Evolutionary conservation across 2,113 vertebrate species (phyloP), one percentile per base, ranked within the genome.

Genomic region (Tinamus guttatus): DNA sequence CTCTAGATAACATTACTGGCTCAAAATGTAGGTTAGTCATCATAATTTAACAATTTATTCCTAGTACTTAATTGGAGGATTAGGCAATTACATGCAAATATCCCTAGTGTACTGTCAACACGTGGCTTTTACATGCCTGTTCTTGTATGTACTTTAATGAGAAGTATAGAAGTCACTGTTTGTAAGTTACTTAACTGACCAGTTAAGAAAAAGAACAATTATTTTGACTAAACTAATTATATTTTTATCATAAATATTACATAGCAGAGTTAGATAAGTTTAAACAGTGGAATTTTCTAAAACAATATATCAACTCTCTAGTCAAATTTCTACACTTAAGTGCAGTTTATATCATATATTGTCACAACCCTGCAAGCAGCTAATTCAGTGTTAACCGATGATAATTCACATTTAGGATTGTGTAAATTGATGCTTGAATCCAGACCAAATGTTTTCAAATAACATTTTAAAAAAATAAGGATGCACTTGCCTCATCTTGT

Each of bases 61-160:
- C 27, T 70, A 82, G 49, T 58, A 67, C 28, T 60, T 58, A 77
- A 85, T 47, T 64, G 62, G 71, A 90, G 51, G 7, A 86, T 11
- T 84, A 81, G 85, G 83, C 81, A 95, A 88, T 96, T 87, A 81
- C 47, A 89, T 65, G 30, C 5, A 88, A 73, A 13, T 92, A 73
- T 80, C 49, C 89, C 78, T 73, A 74, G 68, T 75, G 62, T 77
- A 65, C 88, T 87, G 41, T 79, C 52, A 80, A 75, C 45, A 85
- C 73, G 79, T 62, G 34, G 47, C 58, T 95, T 58, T 75, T 96
- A 87, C 89, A 65, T 96, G 93, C 85, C 93, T 83, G 79, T 78
- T 94, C 71, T 88, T 93, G 77, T 87, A 88, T 80, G 87, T 62
- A 93, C 73, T 93, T 96, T 64, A 86, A 88, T 51, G 13, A 91